Conservation (phyloP, 2,113 vertebrate species). For the Trematomus loennbergii region DNA sequence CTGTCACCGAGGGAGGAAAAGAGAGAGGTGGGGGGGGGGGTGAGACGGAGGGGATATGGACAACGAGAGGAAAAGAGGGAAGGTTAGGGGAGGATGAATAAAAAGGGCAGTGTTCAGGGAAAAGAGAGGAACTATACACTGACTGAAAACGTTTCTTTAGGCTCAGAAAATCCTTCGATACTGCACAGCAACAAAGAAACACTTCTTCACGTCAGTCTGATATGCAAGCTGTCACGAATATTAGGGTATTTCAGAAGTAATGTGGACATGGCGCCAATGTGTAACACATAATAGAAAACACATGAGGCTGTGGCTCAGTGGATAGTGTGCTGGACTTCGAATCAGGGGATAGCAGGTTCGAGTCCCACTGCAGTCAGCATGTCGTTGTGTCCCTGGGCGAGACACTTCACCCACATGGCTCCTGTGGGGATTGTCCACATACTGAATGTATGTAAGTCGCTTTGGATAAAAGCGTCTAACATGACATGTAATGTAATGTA, state of each 20-base stretch:
- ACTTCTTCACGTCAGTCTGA: background rate
- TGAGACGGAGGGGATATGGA: conserved; percentile 32
- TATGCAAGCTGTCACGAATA: background rate
- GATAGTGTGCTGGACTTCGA: too few relatives aligned
- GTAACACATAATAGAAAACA: conserved; percentile 1
- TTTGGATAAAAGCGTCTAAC: too few relatives aligned
- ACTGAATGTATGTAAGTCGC: too few relatives aligned
- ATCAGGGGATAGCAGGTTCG: too few relatives aligned
- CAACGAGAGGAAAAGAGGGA: conserved; percentile 53
- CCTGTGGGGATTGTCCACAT: too few relatives aligned
- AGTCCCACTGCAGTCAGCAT: too few relatives aligned
- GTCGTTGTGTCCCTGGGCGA: too few relatives aligned
- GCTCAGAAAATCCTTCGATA: background rate
- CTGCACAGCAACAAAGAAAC: conserved; percentile 1
- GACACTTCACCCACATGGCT: too few relatives aligned
- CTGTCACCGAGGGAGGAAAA: conserved; percentile 74
- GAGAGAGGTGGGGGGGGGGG: conserved; percentile 35
- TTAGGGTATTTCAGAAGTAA: background rate
- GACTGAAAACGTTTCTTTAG: conserved; percentile 17
- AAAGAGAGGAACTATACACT: conserved; percentile 19
- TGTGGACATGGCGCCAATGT: conserved; percentile 12
- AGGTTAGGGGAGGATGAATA: conserved; percentile 56
- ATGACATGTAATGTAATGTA: too few relatives aligned
- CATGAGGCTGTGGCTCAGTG: too few relatives aligned
- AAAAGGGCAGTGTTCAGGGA: conserved; percentile 19